Evolutionary conservation across 2,113 vertebrate species (phyloP).

Genomic region (Psettodes erumei): DNA sequence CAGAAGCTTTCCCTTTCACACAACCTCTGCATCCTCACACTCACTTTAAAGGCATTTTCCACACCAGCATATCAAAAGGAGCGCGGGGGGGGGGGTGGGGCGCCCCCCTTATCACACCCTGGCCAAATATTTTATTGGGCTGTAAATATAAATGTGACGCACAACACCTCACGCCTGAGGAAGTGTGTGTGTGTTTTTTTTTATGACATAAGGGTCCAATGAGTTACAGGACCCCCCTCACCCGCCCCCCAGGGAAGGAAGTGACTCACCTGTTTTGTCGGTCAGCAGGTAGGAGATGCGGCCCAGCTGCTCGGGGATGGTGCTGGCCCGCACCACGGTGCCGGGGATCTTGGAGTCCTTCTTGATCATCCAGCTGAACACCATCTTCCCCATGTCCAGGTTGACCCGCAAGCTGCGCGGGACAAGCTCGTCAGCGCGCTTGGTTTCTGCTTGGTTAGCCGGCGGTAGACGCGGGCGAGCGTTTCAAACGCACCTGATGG

Average conservation of each 20-base stretch:
- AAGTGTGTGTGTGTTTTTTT: conserved; percentile 60
- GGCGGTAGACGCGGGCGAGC: too few species aligned
- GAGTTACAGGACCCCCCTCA: conserved; percentile 70
- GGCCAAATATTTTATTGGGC: conserved; percentile 77
- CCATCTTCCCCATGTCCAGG: conserved; percentile 98
- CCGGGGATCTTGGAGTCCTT: conserved; percentile 95
- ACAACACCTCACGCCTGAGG: conserved; percentile 58
- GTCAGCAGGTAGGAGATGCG: conserved; percentile 97
- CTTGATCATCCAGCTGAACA: conserved; percentile 99
- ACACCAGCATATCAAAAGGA: conserved; percentile 66
- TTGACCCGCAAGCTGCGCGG: conserved; percentile 95
- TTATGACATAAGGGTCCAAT: conserved; percentile 78
- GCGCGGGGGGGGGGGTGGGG: too few species aligned
- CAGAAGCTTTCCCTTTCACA: conserved; percentile 27
- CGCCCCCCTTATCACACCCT: conserved; percentile 64
- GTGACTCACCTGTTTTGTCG: conserved; percentile 92
- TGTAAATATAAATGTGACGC: conserved; percentile 81
- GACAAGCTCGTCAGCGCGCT: too few species aligned
- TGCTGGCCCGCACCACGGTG: conserved; percentile 95
- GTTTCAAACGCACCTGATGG: conserved; percentile 88
- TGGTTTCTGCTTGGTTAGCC: too few species aligned
- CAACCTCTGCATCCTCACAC: conserved; percentile 52
- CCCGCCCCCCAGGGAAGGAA: conserved; percentile 55
- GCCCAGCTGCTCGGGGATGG: conserved; percentile 96
- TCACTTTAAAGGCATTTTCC: conserved; percentile 70